Base-by-base conservation (phyloP, 2,113 vertebrate species). In the Odocoileus virginianus region DNA sequence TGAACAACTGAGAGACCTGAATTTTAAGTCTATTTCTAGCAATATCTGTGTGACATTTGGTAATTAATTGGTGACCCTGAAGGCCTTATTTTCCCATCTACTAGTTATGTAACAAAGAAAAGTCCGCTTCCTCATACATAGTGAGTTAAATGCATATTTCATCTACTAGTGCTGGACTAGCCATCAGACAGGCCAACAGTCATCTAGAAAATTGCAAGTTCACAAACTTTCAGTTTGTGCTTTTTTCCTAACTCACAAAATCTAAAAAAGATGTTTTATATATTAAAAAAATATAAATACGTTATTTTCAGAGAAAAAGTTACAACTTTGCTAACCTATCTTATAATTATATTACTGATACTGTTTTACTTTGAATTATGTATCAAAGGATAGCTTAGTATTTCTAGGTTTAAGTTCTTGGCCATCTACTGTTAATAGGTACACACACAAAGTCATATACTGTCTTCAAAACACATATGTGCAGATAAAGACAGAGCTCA, bases 1-100 rank as follows among this genome's bases (percentile, higher is more conserved):
- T 33, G 27, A 89, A 57, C 19, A 81, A n/a, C 87, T 43, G 25
- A 95, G 95, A 97, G 30, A 82, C 23, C 11, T 58, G 23, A 58
- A 30, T 87, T 94, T n/a, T 54, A 81, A 50, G 45, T 78, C 58
- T 89, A 33, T 10, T 79, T 57, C 89, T 33, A 88, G 36, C 17
- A 61, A 23, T 50, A 19, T 79, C 64, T 92, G 3, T 74, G 27
- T 60, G 16, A 81, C 30, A 85, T 64, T 91, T 92, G 30, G 79
- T 74, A 52, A 54, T 86, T 57, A 47, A 12, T 52, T 60, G 45
- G 40, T 23, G 33, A 76, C 19, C 8, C 9, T n/a, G 19, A 95
- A 52, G 0, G 27, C 11, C 89, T 50, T 16, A 43, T 91, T 87
- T 71, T 76, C 57, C 83, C 16, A 45, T 33, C 36, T 93, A 40